Conservation (phyloP, 2,888 invertebrate species). For the Copidosoma aretas region DNA sequence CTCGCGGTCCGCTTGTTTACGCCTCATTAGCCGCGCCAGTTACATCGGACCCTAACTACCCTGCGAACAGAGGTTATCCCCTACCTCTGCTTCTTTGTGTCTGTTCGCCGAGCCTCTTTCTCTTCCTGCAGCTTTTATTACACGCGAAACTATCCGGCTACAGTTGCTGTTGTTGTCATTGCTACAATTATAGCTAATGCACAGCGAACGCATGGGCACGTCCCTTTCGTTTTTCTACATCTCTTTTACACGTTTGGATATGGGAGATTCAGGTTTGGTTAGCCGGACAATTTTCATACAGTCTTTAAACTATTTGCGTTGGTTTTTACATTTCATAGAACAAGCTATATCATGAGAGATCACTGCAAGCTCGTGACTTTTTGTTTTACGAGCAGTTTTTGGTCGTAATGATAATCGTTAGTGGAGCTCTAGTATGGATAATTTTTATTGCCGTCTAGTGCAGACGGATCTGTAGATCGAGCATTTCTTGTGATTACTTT, state of each 20-base stretch:
- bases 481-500: too few relatives aligned
- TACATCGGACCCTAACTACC: conserved; percentile 54
- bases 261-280: too few relatives aligned
- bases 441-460: too few relatives aligned
- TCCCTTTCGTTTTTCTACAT: background rate
- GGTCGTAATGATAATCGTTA: too few relatives aligned
- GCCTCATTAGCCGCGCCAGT: conserved; percentile 56
- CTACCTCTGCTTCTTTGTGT: conserved; percentile 36
- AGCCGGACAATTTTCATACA: too few relatives aligned
- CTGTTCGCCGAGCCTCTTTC: conserved; percentile 10
- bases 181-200: background rate
- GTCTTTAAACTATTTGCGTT: too few relatives aligned
- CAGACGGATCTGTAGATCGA: too few relatives aligned
- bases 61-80: conserved; percentile 47
- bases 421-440: too few relatives aligned
- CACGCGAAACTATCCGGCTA: conserved; percentile 6
- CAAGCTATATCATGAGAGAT: too few relatives aligned
- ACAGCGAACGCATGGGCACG: background rate
- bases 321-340: too few relatives aligned
- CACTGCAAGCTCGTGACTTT: too few relatives aligned
- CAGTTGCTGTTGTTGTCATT: conserved; percentile 2
- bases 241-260: background rate
- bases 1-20: conserved; percentile 51
- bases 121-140: background rate
- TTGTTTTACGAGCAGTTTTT: too few relatives aligned